Evolutionary conservation across 2,113 vertebrate species (phyloP).

Genomic region (Thalassoma bifasciatum): DNA sequence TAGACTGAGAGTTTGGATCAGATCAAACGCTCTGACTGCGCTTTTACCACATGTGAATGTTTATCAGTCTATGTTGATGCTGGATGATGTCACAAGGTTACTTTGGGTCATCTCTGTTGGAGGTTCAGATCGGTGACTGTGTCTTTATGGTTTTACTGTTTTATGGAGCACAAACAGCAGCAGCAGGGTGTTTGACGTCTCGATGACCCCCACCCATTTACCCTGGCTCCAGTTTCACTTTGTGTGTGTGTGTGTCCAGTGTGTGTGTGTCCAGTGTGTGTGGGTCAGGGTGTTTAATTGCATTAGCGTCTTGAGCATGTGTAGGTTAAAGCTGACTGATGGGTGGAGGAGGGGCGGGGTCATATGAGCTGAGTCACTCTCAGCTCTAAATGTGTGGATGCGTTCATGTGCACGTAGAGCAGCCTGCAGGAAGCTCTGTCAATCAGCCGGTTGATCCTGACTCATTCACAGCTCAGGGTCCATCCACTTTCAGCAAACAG

Average conservation of each 20-base stretch:
- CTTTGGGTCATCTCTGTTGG: background rate
- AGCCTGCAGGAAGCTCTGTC: background rate
- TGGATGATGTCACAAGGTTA: background rate
- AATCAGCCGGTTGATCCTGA: background rate
- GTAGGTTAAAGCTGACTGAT: constrained; percentile 20
- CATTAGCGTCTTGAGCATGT: constrained; percentile 39
- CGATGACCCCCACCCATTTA: background rate
- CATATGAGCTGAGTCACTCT: constrained; percentile 53
- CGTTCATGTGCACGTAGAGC: constrained; percentile 11
- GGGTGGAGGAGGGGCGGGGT: constrained; percentile 46
- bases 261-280: constrained; percentile 3
- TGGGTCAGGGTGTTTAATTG: constrained; percentile 55
- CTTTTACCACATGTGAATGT: too few species aligned
- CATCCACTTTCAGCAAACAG: background rate
- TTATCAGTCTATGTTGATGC: too few species aligned
- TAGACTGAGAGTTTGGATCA: too few species aligned
- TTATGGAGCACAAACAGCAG: background rate
- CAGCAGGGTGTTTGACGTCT: background rate
- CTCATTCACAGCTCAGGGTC: background rate
- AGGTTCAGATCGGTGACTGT: background rate
- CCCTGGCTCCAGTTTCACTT: background rate
- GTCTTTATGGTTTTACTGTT: background rate
- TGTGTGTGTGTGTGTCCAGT: constrained; percentile 1
- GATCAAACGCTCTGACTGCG: too few species aligned
- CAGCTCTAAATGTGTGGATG: too few species aligned